Evolutionary conservation across 2,888 invertebrate genomes (phyloP).

Genomic region (Schizotus pectinicornis): DNA sequence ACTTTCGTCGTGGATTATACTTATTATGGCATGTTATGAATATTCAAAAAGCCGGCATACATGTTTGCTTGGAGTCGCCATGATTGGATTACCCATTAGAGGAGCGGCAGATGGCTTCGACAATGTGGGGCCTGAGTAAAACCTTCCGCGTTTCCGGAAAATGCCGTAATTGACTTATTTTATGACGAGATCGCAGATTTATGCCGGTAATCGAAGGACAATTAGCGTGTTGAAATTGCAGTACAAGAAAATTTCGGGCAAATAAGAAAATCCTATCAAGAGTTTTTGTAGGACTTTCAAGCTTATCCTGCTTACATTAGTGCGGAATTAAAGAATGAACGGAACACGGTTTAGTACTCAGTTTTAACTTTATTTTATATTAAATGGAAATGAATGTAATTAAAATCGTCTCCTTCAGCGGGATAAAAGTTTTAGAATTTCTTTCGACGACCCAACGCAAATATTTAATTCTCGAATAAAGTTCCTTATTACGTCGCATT

Average conservation of each 20-base stretch:
- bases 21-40: conserved; percentile 34
- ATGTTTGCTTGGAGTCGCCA: conserved; percentile 26
- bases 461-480: conserved; percentile 30
- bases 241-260: conserved; percentile 4
- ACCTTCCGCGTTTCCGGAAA: conserved; percentile 13
- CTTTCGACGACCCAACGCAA: conserved; percentile 19
- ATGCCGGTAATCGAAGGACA: not conserved
- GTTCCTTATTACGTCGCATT: conserved; percentile 5
- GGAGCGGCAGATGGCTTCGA: conserved; percentile 28
- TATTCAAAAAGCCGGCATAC: conserved; percentile 34
- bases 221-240: not conserved
- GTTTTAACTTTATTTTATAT: conserved; percentile 36
- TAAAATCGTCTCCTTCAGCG: conserved; percentile 32
- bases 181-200: not conserved
- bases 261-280: conserved; percentile 20
- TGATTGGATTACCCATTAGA: conserved; percentile 33
- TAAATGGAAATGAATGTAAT: conserved; percentile 39
- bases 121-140: conserved; percentile 17
- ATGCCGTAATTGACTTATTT: conserved; percentile 8
- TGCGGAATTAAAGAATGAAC: conserved; percentile 32
- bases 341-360: conserved; percentile 37
- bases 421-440: conserved; percentile 28
- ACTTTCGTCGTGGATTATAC: conserved; percentile 32
- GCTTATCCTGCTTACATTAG: conserved; percentile 30
- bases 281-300: conserved; percentile 10